These are phyloP conservation scores for Philaenus spumarius DNA, from an alignment of 1,140 invertebrate species.

Conservation along the genomic window DNA sequence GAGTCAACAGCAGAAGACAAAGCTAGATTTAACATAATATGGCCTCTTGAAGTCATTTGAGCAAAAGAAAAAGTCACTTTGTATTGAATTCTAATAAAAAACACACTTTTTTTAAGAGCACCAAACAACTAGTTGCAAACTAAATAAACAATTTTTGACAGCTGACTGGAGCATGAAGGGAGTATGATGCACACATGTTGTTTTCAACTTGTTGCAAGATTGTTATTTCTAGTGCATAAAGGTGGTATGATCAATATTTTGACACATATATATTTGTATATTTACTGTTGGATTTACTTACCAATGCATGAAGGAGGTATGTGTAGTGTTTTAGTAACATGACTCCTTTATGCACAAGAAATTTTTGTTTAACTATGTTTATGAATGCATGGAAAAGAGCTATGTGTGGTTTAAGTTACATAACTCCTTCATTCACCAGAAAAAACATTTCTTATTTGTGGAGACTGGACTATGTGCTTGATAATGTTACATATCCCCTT, in stretches of 20 bases:
- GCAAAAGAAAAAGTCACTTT: too few relatives aligned
- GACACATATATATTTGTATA: neutral
- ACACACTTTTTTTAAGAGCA: too few relatives aligned
- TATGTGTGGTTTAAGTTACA: too few relatives aligned
- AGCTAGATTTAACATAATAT: too few relatives aligned
- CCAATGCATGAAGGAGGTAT: neutral
- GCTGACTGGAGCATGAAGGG: neutral
- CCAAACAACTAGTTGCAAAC: too few relatives aligned
- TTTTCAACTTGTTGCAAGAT: neutral
- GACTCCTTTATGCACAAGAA: too few relatives aligned
- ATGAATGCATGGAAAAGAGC: too few relatives aligned
- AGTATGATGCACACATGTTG: slow-evolving; percentile 8
- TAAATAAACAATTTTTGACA: neutral
- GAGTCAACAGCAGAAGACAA: too few relatives aligned
- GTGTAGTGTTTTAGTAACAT: neutral
- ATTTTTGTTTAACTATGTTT: too few relatives aligned
- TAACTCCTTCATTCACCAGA: neutral
- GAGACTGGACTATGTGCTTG: neutral
- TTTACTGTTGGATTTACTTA: neutral
- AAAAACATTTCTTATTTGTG: neutral
- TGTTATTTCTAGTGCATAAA: neutral
- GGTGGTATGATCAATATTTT: neutral
- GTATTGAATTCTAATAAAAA: too few relatives aligned
- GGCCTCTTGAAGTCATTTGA: too few relatives aligned
- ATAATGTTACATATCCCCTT: neutral